Base-by-base conservation (phyloP, 1,140 invertebrate genomes). In the Eupeodes corollae region DNA sequence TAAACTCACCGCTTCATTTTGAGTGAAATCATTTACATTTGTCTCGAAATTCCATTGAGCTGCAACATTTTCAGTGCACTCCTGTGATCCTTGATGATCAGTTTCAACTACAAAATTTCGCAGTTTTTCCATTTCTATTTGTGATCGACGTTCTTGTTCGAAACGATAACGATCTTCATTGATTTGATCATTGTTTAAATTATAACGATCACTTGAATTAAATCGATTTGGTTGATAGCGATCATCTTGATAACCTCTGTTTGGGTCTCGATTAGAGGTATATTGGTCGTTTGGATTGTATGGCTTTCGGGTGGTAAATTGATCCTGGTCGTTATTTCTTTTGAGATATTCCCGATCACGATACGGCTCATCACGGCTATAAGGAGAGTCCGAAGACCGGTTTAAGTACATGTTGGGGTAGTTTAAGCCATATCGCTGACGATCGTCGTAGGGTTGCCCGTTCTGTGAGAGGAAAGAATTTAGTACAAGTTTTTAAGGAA, bases 31-130 rank as follows among this genome's bases (percentile, higher is more conserved):
- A 61, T 87, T 89, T 6, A 90, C 83, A 62, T 90, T 83, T 1
- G 87, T 90, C 69, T 90, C 86, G 63, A 87, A 91, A 59, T 83
- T 80, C 88, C 88, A 91, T 55, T 89, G 86, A 1, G 86, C 83
- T 1, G 78, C 80, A 26, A 90, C 86, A 64, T 89, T 88, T 26
- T 79, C 79, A 3, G 83, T 86, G 60, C 86, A 89, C 58, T 84
- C 79, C 58, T 83, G 76, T 0, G 84, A 81, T 11, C 82, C 78
- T 50, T 83, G 76, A 39, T 82, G 75, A 57, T 88, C 85, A 11
- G 85, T 70, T 47, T 79, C 77, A 10, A 77, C 73, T 19, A 88
- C 62, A n/a, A 86, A 70, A 42, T 59, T 65, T 6, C 62, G 65
- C 30, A 68, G 40, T 47, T 63, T 63, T 26, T 68, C 62, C 42